Percentiles rank a stretch among this genome's conserved stretches.
Evolutionary conservation across 2,113 vertebrate species (phyloP).

Genomic region (Bufo bufo): DNA sequence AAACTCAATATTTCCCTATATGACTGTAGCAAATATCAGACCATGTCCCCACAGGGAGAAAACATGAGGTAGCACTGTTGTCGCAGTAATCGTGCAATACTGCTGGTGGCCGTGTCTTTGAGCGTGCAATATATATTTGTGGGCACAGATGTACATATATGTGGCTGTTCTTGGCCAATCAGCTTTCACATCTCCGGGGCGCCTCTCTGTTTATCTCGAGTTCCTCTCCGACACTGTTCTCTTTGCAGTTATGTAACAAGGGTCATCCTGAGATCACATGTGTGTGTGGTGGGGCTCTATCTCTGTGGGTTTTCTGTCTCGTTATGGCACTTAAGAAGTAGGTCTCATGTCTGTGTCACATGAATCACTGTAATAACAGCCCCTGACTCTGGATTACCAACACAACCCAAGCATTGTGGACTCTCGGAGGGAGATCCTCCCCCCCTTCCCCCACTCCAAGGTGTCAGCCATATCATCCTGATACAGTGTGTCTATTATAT

Average conservation of each 20-base stretch:
- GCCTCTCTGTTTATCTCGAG: neutral
- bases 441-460: neutral
- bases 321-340: neutral
- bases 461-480: neutral
- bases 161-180: neutral
- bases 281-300: constrained; percentile 5
- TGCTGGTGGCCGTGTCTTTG: neutral
- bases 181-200: neutral
- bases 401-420: constrained; percentile 14
- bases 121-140: neutral
- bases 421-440: neutral
- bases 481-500: neutral
- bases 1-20: too few relatives aligned
- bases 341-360: constrained; percentile 39
- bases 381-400: neutral
- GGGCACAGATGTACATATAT: neutral
- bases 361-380: constrained; percentile 21
- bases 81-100: neutral
- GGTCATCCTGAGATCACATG: constrained; percentile 22
- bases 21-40: neutral
- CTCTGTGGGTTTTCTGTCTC: constrained; percentile 4
- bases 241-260: constrained; percentile 5
- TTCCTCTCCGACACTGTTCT: neutral
- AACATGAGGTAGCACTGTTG: neutral
- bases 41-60: neutral